phyloP scores from a whole-genome alignment of 1,140 invertebrate species.

The Conus betulinus region DNA sequence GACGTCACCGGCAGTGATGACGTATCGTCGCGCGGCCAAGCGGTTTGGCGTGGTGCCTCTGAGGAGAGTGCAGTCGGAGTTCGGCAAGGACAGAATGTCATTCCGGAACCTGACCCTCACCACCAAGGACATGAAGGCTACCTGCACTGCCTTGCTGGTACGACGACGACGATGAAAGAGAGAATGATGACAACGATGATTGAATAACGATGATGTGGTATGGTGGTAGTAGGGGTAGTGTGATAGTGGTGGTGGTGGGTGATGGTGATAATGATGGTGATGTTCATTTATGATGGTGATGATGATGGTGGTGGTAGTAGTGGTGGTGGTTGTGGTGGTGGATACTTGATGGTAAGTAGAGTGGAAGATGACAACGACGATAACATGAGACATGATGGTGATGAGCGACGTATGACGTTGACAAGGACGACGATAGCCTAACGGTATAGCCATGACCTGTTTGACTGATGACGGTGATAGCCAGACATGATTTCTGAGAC shows the following conservation, averaged over 20 bases:
- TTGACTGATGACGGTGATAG: not conserved
- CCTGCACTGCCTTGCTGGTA: constrained; percentile 49
- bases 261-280: constrained; percentile 3
- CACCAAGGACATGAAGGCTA: constrained; percentile 40
- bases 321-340: too few relatives aligned
- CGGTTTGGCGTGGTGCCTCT: constrained; percentile 38
- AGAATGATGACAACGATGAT: not conserved
- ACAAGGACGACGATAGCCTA: too few relatives aligned
- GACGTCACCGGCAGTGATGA: not conserved
- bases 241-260: not conserved
- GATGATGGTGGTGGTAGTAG: too few relatives aligned
- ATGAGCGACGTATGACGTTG: too few relatives aligned
- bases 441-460: too few relatives aligned
- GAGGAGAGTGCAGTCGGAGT: constrained; percentile 42
- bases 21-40: constrained; percentile 34
- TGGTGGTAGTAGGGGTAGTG: too few relatives aligned
- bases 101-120: constrained; percentile 50
- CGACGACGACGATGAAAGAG: not conserved
- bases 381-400: too few relatives aligned
- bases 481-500: not conserved
- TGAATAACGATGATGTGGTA: too few relatives aligned
- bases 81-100: constrained; percentile 41
- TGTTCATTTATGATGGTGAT: too few relatives aligned
- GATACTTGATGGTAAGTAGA: not conserved
- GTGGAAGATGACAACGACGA: not conserved